Percentiles rank a stretch among this genome's conserved stretches.
Conservation (phyloP, 2,113 vertebrate species). For the Saccopteryx leptura region DNA sequence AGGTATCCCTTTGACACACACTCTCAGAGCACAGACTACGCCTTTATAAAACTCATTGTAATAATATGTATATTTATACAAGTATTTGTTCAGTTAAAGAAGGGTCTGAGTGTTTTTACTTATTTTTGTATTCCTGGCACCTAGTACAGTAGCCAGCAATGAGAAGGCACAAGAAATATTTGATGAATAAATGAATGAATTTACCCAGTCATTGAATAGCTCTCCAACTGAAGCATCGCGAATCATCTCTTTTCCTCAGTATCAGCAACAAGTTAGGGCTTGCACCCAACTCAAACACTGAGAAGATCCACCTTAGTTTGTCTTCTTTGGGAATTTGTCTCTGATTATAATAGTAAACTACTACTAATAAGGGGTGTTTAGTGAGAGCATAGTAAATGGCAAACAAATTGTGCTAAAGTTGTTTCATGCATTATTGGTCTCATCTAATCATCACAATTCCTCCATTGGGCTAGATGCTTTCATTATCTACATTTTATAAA, state of each 20-base stretch:
- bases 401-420: background rate
- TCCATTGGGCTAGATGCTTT: background rate
- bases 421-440: background rate
- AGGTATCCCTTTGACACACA: background rate
- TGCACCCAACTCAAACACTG: background rate
- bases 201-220: background rate
- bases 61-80: background rate
- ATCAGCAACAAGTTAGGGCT: background rate
- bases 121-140: background rate
- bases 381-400: background rate
- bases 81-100: background rate
- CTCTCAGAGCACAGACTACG: background rate
- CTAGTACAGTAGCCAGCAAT: background rate
- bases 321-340: background rate
- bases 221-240: background rate
- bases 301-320: background rate
- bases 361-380: background rate
- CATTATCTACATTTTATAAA: background rate
- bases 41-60: background rate
- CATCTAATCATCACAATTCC: background rate
- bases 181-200: background rate
- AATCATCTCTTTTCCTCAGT: background rate
- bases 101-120: background rate
- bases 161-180: conserved; percentile 39
- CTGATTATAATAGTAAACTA: background rate